Evolutionary conservation across 1,140 invertebrate genomes (phyloP), one percentile per base, ranked within the genome.

Genomic region (Leguminivora glycinivorella): DNA sequence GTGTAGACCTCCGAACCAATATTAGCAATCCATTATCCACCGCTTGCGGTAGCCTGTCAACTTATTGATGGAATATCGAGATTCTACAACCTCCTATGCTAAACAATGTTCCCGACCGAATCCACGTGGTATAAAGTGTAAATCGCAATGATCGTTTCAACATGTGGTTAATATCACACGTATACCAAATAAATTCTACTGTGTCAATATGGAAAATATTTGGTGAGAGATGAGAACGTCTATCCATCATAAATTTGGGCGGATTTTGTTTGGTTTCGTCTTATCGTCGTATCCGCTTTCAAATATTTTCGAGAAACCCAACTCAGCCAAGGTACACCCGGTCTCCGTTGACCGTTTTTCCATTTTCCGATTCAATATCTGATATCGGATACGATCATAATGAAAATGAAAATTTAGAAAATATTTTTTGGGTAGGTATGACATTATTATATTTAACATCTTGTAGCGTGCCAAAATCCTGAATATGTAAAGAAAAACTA

Each of bases 21-120:
- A 90, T 90, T 87, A 85, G 82, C 88, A 88, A 90, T 90, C 83
- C 85, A 90, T 88, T 90, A 88, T 80, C 70, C 74, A 60, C 38
- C 72, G 70, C 72, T 47, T 67, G 70, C 66, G 60, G 58, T 29
- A 26, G 58, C 25, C 58, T 31, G 58, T 63, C 58, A 63, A 63
- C 58, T 34, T 29, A 63, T 31, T 63, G 58, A 63, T 63, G 58
- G 26, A 63, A 63, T 29, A 63, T 63, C 47, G n/a, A 17, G 58
- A 26, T 63, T 63, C n/a, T 52, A n/a, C 19, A 52, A 22, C 2
- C 17, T 52, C 47, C 14, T 47, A 17, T 47, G 17, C 40, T 47
- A 17, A 47, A 17, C 47, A 52, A n/a, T 43, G 40, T n/a, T 43
- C n/a, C 17, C 4, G 14, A 43, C 40, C 40, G 14, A 43, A 22